These are phyloP conservation scores for Agonum fuliginosum DNA, from an alignment of 2,888 invertebrate species.

Conservation along the genomic window DNA sequence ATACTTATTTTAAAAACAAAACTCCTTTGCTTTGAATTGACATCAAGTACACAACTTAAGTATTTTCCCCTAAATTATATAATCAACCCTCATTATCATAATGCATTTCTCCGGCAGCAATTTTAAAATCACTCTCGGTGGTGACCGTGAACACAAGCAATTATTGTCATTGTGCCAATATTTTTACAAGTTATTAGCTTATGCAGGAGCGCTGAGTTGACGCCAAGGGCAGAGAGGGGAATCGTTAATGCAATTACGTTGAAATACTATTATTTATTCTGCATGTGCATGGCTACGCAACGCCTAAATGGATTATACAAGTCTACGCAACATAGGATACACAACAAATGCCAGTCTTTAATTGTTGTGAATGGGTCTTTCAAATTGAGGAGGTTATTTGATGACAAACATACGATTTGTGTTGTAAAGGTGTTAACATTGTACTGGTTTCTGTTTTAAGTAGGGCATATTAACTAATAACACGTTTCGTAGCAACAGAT, in stretches of 20 bases:
- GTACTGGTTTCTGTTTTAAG: too few relatives aligned
- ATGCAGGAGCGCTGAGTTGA: conserved; percentile 8
- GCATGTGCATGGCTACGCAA: conserved; percentile 63
- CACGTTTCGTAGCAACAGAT: too few relatives aligned
- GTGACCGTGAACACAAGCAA: conserved; percentile 43
- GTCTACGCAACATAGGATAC: conserved; percentile 46
- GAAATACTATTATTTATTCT: conserved; percentile 64
- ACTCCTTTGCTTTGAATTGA: background rate
- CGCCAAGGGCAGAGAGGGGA: conserved; percentile 57
- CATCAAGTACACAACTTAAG: too few relatives aligned
- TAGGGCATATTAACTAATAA: too few relatives aligned
- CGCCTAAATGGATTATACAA: conserved; percentile 63
- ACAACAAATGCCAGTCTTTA: conserved; percentile 4
- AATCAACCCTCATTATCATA: background rate
- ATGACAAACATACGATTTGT: background rate
- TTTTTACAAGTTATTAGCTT: conserved; percentile 65
- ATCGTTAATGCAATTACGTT: conserved; percentile 64
- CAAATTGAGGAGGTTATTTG: background rate
- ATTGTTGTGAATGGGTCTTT: background rate
- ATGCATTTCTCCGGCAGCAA: background rate
- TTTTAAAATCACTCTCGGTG: background rate
- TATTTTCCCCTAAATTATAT: background rate
- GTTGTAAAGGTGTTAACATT: too few relatives aligned
- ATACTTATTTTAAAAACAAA: too few relatives aligned
- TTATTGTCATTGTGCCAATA: conserved; percentile 63